Base-by-base conservation (phyloP, 2,888 invertebrate species). In the Cephus rjabovi region DNA sequence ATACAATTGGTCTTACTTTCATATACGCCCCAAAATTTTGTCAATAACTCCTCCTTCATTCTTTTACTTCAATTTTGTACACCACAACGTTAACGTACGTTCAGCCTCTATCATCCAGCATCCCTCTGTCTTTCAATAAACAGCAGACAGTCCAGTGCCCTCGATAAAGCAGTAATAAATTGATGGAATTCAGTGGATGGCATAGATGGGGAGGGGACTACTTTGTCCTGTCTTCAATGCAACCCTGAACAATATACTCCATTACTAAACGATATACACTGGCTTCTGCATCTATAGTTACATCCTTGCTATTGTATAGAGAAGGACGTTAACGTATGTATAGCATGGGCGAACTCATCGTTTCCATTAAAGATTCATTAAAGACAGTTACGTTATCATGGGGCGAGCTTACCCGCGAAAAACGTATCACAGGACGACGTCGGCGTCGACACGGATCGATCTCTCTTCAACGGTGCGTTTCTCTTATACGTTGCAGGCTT, bases 161-260 rank as follows among this genome's bases (percentile, higher is more conserved):
- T 76, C 82, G 82, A 80, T 83, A 80, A 81, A 83, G 78, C 80
- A 79, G 75, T 78, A 76, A 85, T 81, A 81, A 84, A 84, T 84
- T 80, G 83, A 82, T 77, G 79, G 79, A 81, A 33, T 79, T 76
- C 69, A 69, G 75, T 34, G 73, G 75, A 68, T 71, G 31, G 68
- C 23, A 35, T 69, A 68, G 40, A 68, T 12, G 9, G 6, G 30
- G 71, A 23, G 31, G 2, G 12, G 71, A 34, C 31, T 71, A 31
- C 71, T 71, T 34, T 71, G 31, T 34, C 71, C 71, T 23, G 56
- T 23, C 56, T 56, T 56, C 56, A 56, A 56, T 56, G 23, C 37
- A 56, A 56, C 56, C 56, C 56, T 23, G 56, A 23, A 56, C 56
- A 56, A 56, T 56, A 56, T 23, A 56, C 56, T 56, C 56, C 23